Evolutionary conservation across 1,140 invertebrate genomes (phyloP).

Genomic region (Adelges cooleyi): DNA sequence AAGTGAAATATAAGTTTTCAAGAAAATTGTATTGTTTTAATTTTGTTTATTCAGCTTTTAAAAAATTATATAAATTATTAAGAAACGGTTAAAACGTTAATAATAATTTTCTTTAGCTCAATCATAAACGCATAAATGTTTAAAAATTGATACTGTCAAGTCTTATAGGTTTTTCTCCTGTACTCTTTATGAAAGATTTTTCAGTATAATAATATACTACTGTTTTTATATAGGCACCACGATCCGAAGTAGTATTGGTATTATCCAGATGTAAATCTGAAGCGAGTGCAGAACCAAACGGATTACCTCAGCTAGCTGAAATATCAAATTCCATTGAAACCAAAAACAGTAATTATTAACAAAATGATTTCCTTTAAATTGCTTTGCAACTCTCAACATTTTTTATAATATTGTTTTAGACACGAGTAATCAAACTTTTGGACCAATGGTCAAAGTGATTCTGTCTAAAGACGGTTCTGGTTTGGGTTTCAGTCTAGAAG

Average conservation of each 20-base stretch:
- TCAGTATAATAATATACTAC: background rate
- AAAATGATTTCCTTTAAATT: too few relatives aligned
- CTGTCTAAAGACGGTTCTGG: conserved; percentile 78
- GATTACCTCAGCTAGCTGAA: background rate
- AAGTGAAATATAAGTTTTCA: too few relatives aligned
- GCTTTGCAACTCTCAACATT: too few relatives aligned
- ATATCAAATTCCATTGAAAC: background rate
- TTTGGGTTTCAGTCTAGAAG: conserved; percentile 83
- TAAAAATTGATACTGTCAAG: too few relatives aligned
- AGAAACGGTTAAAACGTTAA: background rate
- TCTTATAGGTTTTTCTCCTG: too few relatives aligned
- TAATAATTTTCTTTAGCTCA: background rate
- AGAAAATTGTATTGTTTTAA: too few relatives aligned
- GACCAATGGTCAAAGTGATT: conserved; percentile 44
- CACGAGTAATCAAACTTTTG: conserved; percentile 23
- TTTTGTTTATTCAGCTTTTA: too few relatives aligned
- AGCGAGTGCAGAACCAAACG: background rate
- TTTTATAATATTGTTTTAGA: too few relatives aligned
- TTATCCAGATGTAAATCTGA: conserved; percentile 44
- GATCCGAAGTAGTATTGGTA: conserved; percentile 55
- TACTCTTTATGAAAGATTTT: too few relatives aligned
- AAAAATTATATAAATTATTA: too few relatives aligned
- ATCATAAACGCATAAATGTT: too few relatives aligned
- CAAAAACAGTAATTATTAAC: conserved; percentile 8
- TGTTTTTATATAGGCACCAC: conserved; percentile 44